These are phyloP conservation scores for Lagocephalus sceleratus DNA, from an alignment of 2,797 vertebrate genomes.

Conservation along the genomic window DNA sequence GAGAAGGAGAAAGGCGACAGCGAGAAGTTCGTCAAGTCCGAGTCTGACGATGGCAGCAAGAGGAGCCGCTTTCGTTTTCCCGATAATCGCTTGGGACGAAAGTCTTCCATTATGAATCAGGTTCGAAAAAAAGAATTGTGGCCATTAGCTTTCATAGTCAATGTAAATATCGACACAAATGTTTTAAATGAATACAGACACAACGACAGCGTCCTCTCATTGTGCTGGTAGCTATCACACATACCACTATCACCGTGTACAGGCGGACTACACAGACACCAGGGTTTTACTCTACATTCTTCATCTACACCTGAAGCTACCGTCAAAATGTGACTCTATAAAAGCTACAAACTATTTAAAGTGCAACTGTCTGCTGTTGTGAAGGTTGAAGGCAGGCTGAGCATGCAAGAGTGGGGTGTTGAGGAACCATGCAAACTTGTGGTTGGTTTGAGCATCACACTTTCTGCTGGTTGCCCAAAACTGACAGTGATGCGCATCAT, in stretches of 20 bases:
- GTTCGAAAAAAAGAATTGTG: constrained; percentile 69
- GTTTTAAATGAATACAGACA: constrained; percentile 38
- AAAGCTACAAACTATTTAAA: too few species aligned
- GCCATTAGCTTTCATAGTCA: neutral
- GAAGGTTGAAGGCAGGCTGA: too few species aligned
- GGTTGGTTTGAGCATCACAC: too few species aligned
- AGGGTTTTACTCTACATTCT: constrained; percentile 3
- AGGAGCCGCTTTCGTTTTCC: constrained; percentile 90
- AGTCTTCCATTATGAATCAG: constrained; percentile 99
- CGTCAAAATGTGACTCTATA: constrained; percentile 10
- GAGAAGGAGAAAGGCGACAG: constrained; percentile 95
- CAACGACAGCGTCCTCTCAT: constrained; percentile 38
- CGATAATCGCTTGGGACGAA: constrained; percentile 92
- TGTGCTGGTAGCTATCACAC: neutral
- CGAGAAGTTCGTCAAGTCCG: constrained; percentile 97
- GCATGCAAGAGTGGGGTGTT: too few species aligned
- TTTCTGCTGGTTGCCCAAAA: too few species aligned
- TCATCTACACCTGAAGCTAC: neutral
- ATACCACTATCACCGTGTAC: too few species aligned
- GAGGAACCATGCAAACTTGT: too few species aligned
- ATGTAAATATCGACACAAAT: constrained; percentile 38
- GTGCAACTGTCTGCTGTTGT: too few species aligned
- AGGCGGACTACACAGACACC: too few species aligned
- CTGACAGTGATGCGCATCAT: too few species aligned
- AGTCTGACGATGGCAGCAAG: constrained; percentile 94